These are phyloP conservation scores for Sebastiscus tertius DNA, from an alignment of 2,797 vertebrate species.

Conservation along the genomic window DNA sequence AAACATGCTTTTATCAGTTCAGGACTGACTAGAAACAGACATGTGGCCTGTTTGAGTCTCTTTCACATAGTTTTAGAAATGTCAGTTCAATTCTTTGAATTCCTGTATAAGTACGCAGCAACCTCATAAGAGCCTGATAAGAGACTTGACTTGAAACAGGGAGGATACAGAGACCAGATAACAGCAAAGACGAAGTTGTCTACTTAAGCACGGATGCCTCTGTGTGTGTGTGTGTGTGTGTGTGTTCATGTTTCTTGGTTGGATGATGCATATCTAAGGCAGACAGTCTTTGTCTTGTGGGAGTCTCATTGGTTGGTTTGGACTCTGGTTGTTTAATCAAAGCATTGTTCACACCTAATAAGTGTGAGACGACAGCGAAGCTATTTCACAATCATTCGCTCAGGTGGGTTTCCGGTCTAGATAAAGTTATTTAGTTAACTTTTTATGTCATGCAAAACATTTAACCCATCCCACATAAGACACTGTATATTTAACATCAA, in stretches of 20 bases:
- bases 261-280: conserved; percentile 10
- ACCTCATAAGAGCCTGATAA: conserved; percentile 50
- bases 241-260: conserved; percentile 8
- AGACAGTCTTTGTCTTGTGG: conserved; percentile 28
- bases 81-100: conserved; percentile 48
- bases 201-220: not conserved
- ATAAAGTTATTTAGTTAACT: not conserved
- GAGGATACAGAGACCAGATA: conserved; percentile 52
- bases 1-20: conserved; percentile 43
- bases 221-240: conserved; percentile 25
- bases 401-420: not conserved
- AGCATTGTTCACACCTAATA: conserved; percentile 1
- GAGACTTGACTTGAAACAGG: conserved; percentile 40
- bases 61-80: conserved; percentile 30
- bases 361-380: not conserved
- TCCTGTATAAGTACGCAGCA: conserved; percentile 36
- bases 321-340: conserved; percentile 7
- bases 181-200: conserved; percentile 9
- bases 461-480: not conserved
- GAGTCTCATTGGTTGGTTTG: conserved; percentile 5
- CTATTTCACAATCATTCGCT: conserved; percentile 1
- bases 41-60: not conserved
- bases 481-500: not conserved
- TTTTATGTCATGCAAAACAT: not conserved
- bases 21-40: conserved; percentile 31